Evolutionary conservation across 2,113 vertebrate genomes (phyloP).

Genomic region (Cathartes aura): DNA sequence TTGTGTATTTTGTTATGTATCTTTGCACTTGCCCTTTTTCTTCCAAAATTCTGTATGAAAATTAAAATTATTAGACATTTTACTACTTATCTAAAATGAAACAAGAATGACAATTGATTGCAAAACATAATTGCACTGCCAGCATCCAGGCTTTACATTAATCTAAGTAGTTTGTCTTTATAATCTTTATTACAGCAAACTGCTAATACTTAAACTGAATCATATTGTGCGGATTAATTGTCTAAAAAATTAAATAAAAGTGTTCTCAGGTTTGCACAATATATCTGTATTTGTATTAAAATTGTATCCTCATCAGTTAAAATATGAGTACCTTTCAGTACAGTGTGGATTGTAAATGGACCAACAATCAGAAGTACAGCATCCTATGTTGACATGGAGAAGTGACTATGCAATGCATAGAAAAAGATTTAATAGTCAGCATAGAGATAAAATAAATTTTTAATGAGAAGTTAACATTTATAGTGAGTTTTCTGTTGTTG

Average conservation of each 20-base stretch:
- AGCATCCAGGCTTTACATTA: not conserved
- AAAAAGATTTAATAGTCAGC: not conserved
- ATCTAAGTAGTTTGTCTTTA: not conserved
- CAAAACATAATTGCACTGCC: not conserved
- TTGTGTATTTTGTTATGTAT: not conserved
- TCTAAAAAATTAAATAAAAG: not conserved
- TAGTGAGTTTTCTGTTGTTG: not conserved
- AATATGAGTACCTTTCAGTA: not conserved
- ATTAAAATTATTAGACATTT: not conserved
- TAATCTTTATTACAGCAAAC: not conserved
- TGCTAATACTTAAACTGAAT: not conserved
- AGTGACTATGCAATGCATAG: not conserved
- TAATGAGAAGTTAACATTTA: constrained; percentile 41
- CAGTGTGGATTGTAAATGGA: not conserved
- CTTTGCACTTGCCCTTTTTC: not conserved
- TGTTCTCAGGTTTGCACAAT: not conserved
- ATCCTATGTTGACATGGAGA: not conserved
- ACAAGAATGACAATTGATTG: not conserved
- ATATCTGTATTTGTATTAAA: not conserved
- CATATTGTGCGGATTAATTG: not conserved
- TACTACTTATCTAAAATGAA: not conserved
- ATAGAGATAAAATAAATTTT: not conserved
- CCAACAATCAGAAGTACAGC: not conserved
- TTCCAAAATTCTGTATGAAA: not conserved
- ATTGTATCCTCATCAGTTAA: not conserved